Conservation (phyloP, 2,113 vertebrate species). For the Piliocolobus tephrosceles region DNA sequence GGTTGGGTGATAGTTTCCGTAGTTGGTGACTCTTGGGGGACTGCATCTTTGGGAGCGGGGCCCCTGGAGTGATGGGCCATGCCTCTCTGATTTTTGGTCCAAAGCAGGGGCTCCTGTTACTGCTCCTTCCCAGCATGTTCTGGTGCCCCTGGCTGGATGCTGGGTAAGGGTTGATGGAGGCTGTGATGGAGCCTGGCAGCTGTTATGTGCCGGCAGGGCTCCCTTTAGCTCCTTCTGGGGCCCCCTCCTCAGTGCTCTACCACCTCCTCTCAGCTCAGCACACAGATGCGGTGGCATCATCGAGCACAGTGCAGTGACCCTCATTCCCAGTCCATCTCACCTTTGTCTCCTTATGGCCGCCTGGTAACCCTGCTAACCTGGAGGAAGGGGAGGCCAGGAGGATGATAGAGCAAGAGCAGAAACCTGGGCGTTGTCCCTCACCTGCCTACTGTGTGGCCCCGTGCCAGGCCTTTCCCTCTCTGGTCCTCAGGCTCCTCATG, state of each 20-base stretch:
- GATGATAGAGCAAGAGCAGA: neutral
- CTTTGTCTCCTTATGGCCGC: neutral
- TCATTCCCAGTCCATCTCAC: neutral
- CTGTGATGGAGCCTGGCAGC: neutral
- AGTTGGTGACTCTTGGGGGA: neutral
- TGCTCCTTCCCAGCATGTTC: fast-evolving
- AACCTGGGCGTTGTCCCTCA: neutral
- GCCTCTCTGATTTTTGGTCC: neutral
- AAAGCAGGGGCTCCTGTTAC: neutral
- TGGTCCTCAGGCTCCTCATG: neutral
- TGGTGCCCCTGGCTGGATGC: neutral
- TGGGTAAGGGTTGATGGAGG: neutral
- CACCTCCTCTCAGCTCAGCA: neutral
- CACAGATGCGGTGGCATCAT: neutral
- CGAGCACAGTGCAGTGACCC: fast-evolving
- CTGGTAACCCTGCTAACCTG: neutral
- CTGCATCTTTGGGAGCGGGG: neutral
- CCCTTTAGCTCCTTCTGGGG: neutral
- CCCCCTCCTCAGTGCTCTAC: neutral
- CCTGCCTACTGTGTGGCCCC: neutral
- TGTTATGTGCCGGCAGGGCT: neutral
- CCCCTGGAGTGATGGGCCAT: too few species aligned
- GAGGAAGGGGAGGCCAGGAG: neutral
- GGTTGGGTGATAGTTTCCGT: neutral
- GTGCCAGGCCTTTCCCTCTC: neutral